These are phyloP conservation scores for Coranthus polyacanthus DNA, from an alignment of 2,797 vertebrate species.

Conservation along the genomic window DNA sequence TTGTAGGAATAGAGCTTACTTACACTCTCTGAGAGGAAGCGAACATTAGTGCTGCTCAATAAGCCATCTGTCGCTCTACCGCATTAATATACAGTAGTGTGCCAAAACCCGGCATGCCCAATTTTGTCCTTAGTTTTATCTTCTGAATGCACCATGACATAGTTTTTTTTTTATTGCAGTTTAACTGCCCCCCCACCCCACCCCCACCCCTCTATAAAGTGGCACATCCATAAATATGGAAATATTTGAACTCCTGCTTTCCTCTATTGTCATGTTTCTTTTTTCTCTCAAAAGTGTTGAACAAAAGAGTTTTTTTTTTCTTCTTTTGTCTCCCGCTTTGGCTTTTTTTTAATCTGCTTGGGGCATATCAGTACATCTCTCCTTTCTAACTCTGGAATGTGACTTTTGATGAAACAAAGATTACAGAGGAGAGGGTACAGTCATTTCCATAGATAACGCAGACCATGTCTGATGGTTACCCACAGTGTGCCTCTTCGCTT, in stretches of 20 bases:
- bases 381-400: conserved; percentile 56
- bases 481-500: conserved; percentile 36
- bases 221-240: neutral
- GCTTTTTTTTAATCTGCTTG: conserved; percentile 32
- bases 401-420: conserved; percentile 52
- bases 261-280: neutral
- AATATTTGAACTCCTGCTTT: neutral
- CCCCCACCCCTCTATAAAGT: neutral
- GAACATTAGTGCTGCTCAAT: conserved; percentile 44
- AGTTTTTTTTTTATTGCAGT: conserved; percentile 44
- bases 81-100: conserved; percentile 19
- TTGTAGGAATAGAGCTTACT: conserved; percentile 5
- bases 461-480: conserved; percentile 48
- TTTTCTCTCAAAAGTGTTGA: conserved; percentile 26
- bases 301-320: neutral
- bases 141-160: conserved; percentile 49
- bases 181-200: too few relatives aligned
- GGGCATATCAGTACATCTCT: conserved; percentile 39
- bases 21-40: conserved; percentile 38
- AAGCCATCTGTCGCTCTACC: conserved; percentile 72
- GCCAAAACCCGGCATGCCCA: conserved; percentile 68
- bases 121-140: conserved; percentile 59
- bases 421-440: conserved; percentile 58
- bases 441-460: conserved; percentile 60
- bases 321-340: conserved; percentile 25